Evolutionary conservation across 2,113 vertebrate genomes (phyloP), one percentile per base, ranked within the genome.

Genomic region (Phylloscopus trochilus): DNA sequence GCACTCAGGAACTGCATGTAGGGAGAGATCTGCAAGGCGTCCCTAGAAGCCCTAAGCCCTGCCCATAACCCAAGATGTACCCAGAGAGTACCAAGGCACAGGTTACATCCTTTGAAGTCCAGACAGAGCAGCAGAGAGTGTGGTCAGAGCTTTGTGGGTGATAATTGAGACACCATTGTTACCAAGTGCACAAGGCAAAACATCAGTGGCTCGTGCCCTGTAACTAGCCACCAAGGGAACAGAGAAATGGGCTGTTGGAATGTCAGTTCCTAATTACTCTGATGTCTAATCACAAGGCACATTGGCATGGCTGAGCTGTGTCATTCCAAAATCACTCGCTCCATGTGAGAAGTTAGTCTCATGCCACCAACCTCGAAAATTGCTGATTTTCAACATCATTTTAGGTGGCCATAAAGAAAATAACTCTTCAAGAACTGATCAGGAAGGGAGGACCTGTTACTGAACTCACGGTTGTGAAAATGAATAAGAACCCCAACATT

Each of bases 361-460:
- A 0, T 82, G 13, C 59, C 63, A 53, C 9, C 41, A 56, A 63
- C 47, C 67, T 2, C 24, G 77, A 24, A 15, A 19, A 27, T 39
- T 62, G 35, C 6, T 84, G 66, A 23, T 33, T 85, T 89, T 82
- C 62, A 19, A 77, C 95, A 43, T 87, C 73, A 33, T 97, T 97
- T 96, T 96, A 99, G 99, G 99, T 99, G 97, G 99, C 99, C 75
- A 99, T 66, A 33, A 66, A 66, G 41, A 66, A 46, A 66, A 66
- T 46, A n/a, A 33, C 17, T 66, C 15, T 33, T 15, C 99, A 99
- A 95, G 13, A 16, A 24, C 20, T 4, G 98, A 99, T 83, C 98
- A 99, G 93, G 99, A 99, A 99, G 92, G 98, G 99, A 97, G 96
- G 99, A 98, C 99, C 18, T 97, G 98, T 99, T 96, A 99, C 99